Evolutionary conservation across 2,888 invertebrate species (phyloP).

Genomic region (Rotaria magnacalcarata): DNA sequence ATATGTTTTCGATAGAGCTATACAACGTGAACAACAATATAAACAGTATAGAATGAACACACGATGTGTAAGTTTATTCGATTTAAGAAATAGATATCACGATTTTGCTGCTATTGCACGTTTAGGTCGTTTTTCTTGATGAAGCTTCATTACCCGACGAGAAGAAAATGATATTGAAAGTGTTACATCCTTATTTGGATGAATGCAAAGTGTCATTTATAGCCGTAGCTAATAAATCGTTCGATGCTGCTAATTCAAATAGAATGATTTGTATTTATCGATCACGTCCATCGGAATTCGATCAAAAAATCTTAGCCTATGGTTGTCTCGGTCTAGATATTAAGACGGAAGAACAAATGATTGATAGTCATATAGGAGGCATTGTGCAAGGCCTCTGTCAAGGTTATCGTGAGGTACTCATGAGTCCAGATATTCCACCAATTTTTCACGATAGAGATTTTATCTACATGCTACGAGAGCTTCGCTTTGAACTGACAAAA

Average conservation of each 20-base stretch:
- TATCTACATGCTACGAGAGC: background rate
- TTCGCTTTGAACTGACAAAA: background rate
- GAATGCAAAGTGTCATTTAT: background rate
- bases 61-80: background rate
- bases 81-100: background rate
- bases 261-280: constrained; percentile 7
- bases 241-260: background rate
- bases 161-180: background rate
- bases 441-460: constrained; percentile 13
- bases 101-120: background rate
- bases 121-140: background rate
- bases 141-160: background rate
- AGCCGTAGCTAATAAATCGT: background rate
- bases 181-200: too few species aligned
- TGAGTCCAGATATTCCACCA: background rate
- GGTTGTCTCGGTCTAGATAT: background rate
- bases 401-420: background rate
- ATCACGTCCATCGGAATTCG: background rate
- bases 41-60: background rate
- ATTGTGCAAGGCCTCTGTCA: background rate
- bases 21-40: constrained; percentile 14
- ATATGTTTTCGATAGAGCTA: background rate
- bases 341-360: background rate
- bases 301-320: background rate
- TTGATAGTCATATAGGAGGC: background rate